A percentile compares a stretch with the other conserved stretches of the same genome.
Conservation (phyloP, 1,140 invertebrate species). For the Drosophila carrolli region DNA sequence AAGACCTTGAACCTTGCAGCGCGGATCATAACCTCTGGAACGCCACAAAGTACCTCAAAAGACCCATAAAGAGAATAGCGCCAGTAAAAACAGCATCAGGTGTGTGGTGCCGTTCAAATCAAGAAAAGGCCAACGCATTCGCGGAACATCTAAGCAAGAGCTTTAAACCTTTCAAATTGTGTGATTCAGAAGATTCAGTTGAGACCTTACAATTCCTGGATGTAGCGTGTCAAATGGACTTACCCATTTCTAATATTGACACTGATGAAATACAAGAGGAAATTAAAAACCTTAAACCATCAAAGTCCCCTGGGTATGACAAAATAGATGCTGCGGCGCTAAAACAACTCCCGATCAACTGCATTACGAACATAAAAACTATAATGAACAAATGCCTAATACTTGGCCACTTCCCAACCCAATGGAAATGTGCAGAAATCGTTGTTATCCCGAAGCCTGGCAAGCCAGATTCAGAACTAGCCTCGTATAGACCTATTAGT, state of each 20-base stretch:
- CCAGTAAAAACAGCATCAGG: no score
- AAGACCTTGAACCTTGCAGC: no score
- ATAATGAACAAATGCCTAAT: neutral
- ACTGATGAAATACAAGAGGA: neutral
- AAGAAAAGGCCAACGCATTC: no score
- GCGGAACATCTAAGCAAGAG: no score
- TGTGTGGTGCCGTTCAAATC: no score
- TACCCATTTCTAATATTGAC: neutral
- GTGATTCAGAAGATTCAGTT: no score
- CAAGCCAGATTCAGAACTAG: neutral
- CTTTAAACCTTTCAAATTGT: no score
- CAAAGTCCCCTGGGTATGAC: neutral
- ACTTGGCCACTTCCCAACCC: neutral
- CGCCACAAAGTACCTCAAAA: no score
- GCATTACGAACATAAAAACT: neutral
- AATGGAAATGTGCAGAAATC: neutral
- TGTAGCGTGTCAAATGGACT: neutral
- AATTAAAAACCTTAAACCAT: neutral
- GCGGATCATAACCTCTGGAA: no score
- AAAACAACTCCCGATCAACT: neutral
- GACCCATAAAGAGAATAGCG: no score
- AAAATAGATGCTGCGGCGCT: neutral
- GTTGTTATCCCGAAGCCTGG: neutral
- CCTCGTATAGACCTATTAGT: neutral
- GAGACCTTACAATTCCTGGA: no score